Base-by-base conservation (phyloP, 2,797 vertebrate species). In the Nothura maculosa region DNA sequence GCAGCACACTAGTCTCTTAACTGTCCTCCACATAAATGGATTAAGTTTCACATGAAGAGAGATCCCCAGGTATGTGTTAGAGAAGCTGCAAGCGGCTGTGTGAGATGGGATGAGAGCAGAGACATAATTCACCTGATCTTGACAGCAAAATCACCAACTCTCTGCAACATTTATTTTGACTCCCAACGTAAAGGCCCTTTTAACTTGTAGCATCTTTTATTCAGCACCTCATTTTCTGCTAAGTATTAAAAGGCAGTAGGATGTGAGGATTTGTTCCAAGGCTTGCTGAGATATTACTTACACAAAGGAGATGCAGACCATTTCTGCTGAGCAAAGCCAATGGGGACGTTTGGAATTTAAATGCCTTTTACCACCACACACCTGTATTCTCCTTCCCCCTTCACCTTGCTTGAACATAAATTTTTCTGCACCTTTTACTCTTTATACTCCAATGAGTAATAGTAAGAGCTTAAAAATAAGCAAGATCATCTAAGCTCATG, bases 231-330 rank as follows among this genome's bases (percentile, higher is more conserved):
- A 92, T 95, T 93, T 93, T 91, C 92, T 94, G 61, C 81, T 74
- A 80, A 76, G 81, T 83, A 89, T 90, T 96, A 92, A 36, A 92
- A 95, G 80, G 85, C 96, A 89, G 90, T 83, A 89, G 89, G 86
- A 85, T 91, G 89, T 93, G 89, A 81, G 85, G 92, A 85, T 96
- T 94, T 94, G 90, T 94, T 96, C 84, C 90, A 90, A 93, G 84
- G 90, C 85, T 94, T 85, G 84, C 90, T 87, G 88, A 94, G 93
- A 82, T 94, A 87, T 87, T 94, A 58, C 88, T 90, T 16, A 80
- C 88, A 90, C 83, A 84, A 77, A 95, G 69, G 66, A 92, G 86
- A 21, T 62, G 85, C 68, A 94, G 90, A 95, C 76, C 42, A 80
- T 90, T 93, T 94, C 86, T 94, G 94, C 90, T 92, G 94, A 91